Percentiles rank a stretch among this genome's conserved stretches.
Evolutionary conservation across 2,888 invertebrate species (phyloP).

Genomic region (Drosophila barbarae): DNA sequence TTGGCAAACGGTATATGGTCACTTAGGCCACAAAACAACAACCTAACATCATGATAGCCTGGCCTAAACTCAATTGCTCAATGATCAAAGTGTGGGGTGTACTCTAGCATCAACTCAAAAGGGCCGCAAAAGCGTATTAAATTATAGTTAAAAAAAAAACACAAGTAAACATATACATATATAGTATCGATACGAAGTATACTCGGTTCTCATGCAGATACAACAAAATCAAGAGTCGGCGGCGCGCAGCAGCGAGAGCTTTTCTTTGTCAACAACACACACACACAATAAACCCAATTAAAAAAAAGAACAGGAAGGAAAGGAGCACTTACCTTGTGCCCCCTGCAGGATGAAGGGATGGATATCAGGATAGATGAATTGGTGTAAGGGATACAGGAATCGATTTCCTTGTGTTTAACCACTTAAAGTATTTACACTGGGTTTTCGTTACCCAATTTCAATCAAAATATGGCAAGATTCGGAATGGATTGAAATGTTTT

Average conservation of each 20-base stretch:
- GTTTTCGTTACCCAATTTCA: not conserved
- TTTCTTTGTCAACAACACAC: constrained; percentile 70
- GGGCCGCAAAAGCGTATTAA: constrained; percentile 25
- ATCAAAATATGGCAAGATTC: not conserved
- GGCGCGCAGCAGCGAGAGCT: constrained; percentile 55
- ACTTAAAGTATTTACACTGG: constrained; percentile 1
- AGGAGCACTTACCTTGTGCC: constrained; percentile 60
- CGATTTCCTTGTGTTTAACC: constrained; percentile 37
- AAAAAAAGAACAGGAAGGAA: constrained; percentile 14
- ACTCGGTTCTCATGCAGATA: constrained; percentile 61
- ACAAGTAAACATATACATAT: constrained; percentile 38
- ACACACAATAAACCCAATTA: constrained; percentile 62
- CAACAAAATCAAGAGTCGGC: constrained; percentile 53
- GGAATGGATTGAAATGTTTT: not conserved
- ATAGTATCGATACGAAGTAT: constrained; percentile 32
- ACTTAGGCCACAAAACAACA: constrained; percentile 68
- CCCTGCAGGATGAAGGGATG: constrained; percentile 15
- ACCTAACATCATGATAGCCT: constrained; percentile 39
- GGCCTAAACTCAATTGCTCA: constrained; percentile 21
- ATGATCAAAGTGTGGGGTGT: constrained; percentile 29
- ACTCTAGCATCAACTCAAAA: constrained; percentile 51
- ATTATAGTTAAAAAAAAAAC: constrained; percentile 36
- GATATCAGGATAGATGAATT: constrained; percentile 18
- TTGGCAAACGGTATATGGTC: constrained; percentile 76
- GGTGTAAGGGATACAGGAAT: not conserved